These are phyloP conservation scores for Lampris incognitus DNA, from an alignment of 2,113 vertebrate genomes.

Conservation along the genomic window DNA sequence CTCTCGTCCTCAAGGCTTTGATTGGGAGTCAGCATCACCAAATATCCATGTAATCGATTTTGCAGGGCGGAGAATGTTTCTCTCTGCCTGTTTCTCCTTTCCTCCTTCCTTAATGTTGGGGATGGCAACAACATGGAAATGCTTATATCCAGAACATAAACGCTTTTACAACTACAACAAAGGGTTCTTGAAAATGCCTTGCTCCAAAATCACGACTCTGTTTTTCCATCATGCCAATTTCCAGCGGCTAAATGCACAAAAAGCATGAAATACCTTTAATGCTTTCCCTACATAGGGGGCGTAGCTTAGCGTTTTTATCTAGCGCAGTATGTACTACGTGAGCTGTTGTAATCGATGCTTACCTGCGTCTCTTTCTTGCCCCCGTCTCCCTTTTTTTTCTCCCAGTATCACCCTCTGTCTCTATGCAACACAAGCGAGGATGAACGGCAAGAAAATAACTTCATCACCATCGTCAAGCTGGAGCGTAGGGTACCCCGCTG, in stretches of 20 bases:
- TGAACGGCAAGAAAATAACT: slow-evolving; percentile 90
- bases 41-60: slow-evolving; percentile 72
- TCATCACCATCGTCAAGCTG: slow-evolving; percentile 98
- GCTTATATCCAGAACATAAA: too few relatives aligned
- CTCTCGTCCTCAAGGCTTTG: slow-evolving; percentile 63
- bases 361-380: neutral
- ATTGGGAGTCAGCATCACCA: slow-evolving; percentile 58
- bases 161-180: too few relatives aligned
- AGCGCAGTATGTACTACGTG: too few relatives aligned
- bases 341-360: neutral
- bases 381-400: slow-evolving; percentile 31
- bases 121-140: too few relatives aligned
- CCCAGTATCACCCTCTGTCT: slow-evolving; percentile 95
- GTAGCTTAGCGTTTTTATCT: too few relatives aligned
- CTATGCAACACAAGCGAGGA: slow-evolving; percentile 98
- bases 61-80: slow-evolving; percentile 17
- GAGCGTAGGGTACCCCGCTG: slow-evolving; percentile 91
- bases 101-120: neutral
- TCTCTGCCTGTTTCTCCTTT: neutral
- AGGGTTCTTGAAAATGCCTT: too few relatives aligned
- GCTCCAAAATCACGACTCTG: too few relatives aligned
- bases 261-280: too few relatives aligned
- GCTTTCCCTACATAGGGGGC: too few relatives aligned
- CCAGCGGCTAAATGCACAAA: too few relatives aligned
- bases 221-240: too few relatives aligned